Base-by-base conservation (phyloP, 1,140 invertebrate genomes). In the Phymastichus coffea region DNA sequence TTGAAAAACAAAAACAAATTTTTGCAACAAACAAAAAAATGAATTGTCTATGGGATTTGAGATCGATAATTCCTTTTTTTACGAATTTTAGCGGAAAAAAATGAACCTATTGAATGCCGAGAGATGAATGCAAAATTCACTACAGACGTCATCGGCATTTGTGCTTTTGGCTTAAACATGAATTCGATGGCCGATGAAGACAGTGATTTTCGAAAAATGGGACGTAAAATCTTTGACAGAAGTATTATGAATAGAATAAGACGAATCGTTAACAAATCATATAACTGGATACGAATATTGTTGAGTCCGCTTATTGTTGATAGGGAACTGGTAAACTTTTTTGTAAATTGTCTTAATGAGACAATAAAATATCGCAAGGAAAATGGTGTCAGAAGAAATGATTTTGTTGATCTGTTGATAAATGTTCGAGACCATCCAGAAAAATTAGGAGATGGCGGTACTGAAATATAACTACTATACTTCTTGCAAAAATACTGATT, bases 371-470 rank as follows among this genome's bases (percentile, higher is more conserved):
- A 80, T 64, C 71, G 84, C 19, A 75, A 81, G 26, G 65, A 72
- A 19, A 80, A 82, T 61, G 77, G 80, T 22, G 65, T 83, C 2
- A 58, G 63, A 7, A 71, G 82, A 3, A 79, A 82, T 2, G 84
- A 85, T 60, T 85, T 87, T 38, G 73, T 86, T 63, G 79, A 86
- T 49, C 63, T 84, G 25, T 61, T 86, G 6, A 80, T 84, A 9
- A 77, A 85, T 37, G 61, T 85, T 46, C 79, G 79, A 56, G 79
- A 83, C 38, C 72, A 82, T 46, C 66, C 69, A 3, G 55, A 63
- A 0, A 70, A 67, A 30, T 2, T 72, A 22, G 17, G 30, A 20
- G 17, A 53, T 7, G 28, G 15, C 6, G 47, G 30, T 53, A 35
- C 20, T 30, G 14, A 49, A 49, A 19, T 35, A 20, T 35, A 30